Evolutionary conservation across 2,888 invertebrate species (phyloP), one percentile per base, ranked within the genome.

Genomic region (Drosophila phalerata): DNA sequence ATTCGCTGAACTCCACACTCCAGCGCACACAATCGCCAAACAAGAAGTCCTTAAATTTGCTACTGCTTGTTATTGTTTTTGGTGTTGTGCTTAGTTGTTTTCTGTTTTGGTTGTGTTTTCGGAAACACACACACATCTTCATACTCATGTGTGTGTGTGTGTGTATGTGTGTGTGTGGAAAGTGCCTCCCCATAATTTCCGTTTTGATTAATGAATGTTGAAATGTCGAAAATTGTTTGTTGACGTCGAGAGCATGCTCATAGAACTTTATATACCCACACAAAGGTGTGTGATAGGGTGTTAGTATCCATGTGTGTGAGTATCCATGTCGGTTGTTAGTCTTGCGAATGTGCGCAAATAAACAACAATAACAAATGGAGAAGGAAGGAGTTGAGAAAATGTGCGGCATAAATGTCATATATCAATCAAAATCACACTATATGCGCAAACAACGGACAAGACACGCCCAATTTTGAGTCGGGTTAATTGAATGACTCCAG

Each of bases 121-220:
- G 48, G 69, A 69, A 34, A 28, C 47, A 57, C 28, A 28, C 28
- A 28, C 28, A 28, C 1, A 28, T 1, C 28, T 11, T 17, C 43
- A 52, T 25, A 45, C 47, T 37, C 25, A 22, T 38, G 17, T 68
- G 40, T 64, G 57, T 56, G 47, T 48, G 19, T n/a, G n/a, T n/a
- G n/a, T n/a, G 25, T 67, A 37, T 64, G 57, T 25, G 25, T 25
- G 25, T 25, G 58, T 70, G 69, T 62, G 57, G 55, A 40, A 52
- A 53, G 64, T 56, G 65, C 67, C 77, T 77, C 78, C 72, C 73
- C 75, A 85, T 85, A 89, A 90, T 87, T 85, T 90, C 82, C 80
- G 80, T 75, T 87, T 87, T 90, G 87, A 90, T 82, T 90, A 89
- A 90, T 90, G 90, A 90, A 88, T 82, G 79, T 84, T 85, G 82